Percentiles rank a stretch among this genome's conserved stretches.
Evolutionary conservation across 1,140 invertebrate species (phyloP).

Genomic region (Pogonus chalceus): DNA sequence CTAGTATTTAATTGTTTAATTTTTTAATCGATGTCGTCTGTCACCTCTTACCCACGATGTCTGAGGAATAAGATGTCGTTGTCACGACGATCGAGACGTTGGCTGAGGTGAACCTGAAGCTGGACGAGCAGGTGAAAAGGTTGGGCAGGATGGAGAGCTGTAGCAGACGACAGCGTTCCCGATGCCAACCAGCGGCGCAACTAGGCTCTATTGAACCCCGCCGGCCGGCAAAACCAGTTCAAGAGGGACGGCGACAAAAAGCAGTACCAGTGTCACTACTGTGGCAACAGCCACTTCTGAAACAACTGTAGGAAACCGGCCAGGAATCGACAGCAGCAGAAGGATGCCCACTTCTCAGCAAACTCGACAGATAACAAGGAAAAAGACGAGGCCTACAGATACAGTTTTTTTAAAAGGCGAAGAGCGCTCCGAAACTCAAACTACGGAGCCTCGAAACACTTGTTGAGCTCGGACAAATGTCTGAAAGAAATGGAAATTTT

Average conservation of each 20-base stretch:
- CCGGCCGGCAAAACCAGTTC: neutral
- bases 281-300: neutral
- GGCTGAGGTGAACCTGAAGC: neutral
- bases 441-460: no score
- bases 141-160: neutral
- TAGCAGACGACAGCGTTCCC: neutral
- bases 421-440: neutral
- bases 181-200: neutral
- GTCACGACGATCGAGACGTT: conserved; percentile 9
- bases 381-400: conserved; percentile 7
- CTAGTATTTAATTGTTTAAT: no score
- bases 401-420: no score
- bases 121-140: conserved; percentile 13
- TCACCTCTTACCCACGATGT: neutral
- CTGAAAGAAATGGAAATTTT: no score
- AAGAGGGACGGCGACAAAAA: conserved; percentile 7
- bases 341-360: conserved; percentile 10
- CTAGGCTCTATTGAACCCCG: neutral
- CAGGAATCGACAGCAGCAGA: conserved; percentile 13
- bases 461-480: no score
- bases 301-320: conserved; percentile 9
- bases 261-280: conserved; percentile 14
- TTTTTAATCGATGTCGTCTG: neutral
- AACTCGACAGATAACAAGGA: conserved; percentile 1
- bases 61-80: neutral